Base-by-base conservation (phyloP, 2,797 vertebrate genomes). In the Lagorchestes hirsutus region DNA sequence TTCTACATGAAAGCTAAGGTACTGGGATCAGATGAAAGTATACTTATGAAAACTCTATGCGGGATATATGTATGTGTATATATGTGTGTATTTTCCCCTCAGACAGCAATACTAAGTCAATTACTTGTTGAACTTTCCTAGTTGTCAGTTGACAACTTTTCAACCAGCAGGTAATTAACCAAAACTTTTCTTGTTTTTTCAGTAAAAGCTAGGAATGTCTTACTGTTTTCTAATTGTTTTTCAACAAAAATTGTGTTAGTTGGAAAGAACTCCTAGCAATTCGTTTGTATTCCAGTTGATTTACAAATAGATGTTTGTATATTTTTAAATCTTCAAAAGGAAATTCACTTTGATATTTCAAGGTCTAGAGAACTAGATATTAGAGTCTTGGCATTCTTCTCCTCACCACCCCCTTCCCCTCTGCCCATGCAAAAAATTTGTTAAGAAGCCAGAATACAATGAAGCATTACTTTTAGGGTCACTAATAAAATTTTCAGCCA, bases 131-230 rank as follows among this genome's bases (percentile, higher is more conserved):
- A 46, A 27, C 27, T 87, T n/a, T 87, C 22, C 40, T 46, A 11
- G 22, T 24, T 87, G 74, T 87, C 74, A 46, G 40, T 46, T 24
- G 74, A 46, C 10, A 18, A 40, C 24, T 82, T 97, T 97, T 97
- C 94, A 97, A 82, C 4, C 40, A 97, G 4, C 94, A 97, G 46
- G 82, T 97, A 97, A 90, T 91, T 54, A 96, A 94, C 10, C 56
- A 93, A 62, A n/a, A 87, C 94, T 95, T 95, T 4, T 4, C 1
- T 2, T 0, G 2, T 92, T 91, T 95, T 95, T 24, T 22, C 46
- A 94, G 0, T 5, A 94, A 50, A 24, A 95, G 27, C 40, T 55
- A 95, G 50, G 11, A 92, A n/a, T 90, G 11, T 62, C 29, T 93
- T 27, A 90, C 14, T 0, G 13, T 2, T 0, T 0, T 91, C 34